Percentiles rank a stretch among this genome's conserved stretches.
These are phyloP conservation scores for Pseudomyrmex sp. DNA, from an alignment of 1,140 invertebrate species.

Conservation along the genomic window DNA sequence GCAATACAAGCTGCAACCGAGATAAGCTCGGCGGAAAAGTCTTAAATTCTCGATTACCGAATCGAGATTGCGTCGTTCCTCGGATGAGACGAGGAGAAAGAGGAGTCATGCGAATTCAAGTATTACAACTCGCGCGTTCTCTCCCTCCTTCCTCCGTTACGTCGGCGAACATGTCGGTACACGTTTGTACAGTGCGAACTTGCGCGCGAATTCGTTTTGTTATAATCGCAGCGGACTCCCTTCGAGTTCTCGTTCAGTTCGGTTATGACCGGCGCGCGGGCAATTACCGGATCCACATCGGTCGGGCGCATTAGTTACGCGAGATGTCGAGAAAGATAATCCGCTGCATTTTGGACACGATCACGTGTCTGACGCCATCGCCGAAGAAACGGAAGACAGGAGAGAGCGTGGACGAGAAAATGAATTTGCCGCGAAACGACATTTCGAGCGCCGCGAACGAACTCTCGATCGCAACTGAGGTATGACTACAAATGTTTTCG, in stretches of 20 bases:
- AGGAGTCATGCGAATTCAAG: neutral
- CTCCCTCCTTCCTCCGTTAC: neutral
- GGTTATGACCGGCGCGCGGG: conserved; percentile 2
- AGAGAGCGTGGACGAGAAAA: neutral
- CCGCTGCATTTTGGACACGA: conserved; percentile 12
- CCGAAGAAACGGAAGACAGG: conserved; percentile 34
- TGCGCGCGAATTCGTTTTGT: conserved; percentile 58
- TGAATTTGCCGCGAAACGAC: conserved; percentile 10
- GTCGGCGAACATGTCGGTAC: conserved; percentile 50
- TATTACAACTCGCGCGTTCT: neutral
- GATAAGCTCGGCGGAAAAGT: neutral
- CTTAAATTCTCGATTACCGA: neutral
- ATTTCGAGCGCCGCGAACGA: neutral
- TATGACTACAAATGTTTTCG: conserved; percentile 2
- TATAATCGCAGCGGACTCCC: conserved; percentile 21
- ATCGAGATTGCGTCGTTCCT: conserved; percentile 10
- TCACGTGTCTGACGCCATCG: conserved; percentile 57
- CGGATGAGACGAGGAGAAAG: neutral
- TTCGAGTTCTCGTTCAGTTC: conserved; percentile 44
- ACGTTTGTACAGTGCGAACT: conserved; percentile 19
- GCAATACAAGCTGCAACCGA: neutral
- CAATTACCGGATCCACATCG: neutral
- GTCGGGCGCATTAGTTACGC: neutral
- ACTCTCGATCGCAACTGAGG: neutral
- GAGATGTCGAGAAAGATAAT: conserved; percentile 45